Conservation (phyloP, 2,888 invertebrate genomes). For the Andrena marginata region DNA sequence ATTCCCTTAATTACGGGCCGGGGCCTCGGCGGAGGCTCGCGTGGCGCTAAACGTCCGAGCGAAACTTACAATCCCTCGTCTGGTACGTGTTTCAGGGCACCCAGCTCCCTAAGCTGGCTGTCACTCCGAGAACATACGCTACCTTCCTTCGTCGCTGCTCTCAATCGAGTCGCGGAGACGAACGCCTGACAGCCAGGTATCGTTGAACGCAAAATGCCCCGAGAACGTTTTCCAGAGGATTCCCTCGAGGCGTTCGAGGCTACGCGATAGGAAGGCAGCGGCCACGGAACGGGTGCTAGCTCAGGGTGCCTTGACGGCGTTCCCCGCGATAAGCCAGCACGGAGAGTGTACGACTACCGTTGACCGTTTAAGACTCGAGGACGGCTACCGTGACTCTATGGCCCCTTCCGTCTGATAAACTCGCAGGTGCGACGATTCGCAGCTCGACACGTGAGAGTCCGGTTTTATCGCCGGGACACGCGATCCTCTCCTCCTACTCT, state of each 20-base stretch:
- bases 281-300: constrained; percentile 31
- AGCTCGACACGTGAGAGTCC: constrained; percentile 66
- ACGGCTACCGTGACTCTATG: constrained; percentile 70
- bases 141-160: too few relatives aligned
- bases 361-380: constrained; percentile 72
- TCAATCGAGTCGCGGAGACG: too few relatives aligned
- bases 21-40: constrained; percentile 2
- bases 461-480: constrained; percentile 67
- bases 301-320: constrained; percentile 23
- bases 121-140: too few relatives aligned
- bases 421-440: constrained; percentile 74
- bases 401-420: constrained; percentile 73
- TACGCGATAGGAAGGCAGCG: constrained; percentile 24
- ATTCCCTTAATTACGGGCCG: constrained; percentile 58
- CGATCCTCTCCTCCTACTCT: constrained; percentile 44
- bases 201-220: constrained; percentile 34
- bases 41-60: constrained; percentile 1
- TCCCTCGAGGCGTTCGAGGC: constrained; percentile 52
- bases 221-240: constrained; percentile 51
- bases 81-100: neutral
- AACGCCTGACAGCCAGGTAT: too few relatives aligned
- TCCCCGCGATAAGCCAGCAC: constrained; percentile 56
- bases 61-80: neutral
- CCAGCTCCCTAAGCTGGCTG: too few relatives aligned
- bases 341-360: constrained; percentile 73